Evolutionary conservation across 2,797 vertebrate species (phyloP), one percentile per base, ranked within the genome.

Genomic region (Pitangus sulphuratus): DNA sequence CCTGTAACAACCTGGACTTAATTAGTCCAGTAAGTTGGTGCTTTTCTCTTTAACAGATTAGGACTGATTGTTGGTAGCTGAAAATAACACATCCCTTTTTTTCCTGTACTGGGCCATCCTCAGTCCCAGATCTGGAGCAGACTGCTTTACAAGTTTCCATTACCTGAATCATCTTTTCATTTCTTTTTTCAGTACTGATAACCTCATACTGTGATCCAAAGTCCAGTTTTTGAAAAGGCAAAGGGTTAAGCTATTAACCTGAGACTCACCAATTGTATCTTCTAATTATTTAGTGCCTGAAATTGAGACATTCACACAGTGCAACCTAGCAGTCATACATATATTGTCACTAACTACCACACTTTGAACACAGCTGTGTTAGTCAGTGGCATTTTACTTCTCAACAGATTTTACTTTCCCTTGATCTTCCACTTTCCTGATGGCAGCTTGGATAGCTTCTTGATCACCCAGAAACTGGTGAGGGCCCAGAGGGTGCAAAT

Each of bases 401-500:
- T 91, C 97, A 57, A 87, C 40, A 48, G 94, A 75, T 61, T 97
- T 98, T 54, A 98, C 99, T 98, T 99, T 99, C 74, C 99, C 99
- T 98, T 99, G 99, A 97, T 99, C 99, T 83, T 99, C 99, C 89
- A 99, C 99, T 97, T 99, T 99, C 97, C 99, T 99, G 97, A 99
- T 99, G 83, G 99, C 99, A 21, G 98, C 99, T 91, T 98, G 98
- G 95, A 99, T 99, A 72, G 99, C 99, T 61, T 98, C 98, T 94
- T 99, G 99, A 96, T 99, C 98, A 57, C 99, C 99, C 84, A 99
- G 94, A 58, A 99, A 99, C 96, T 98, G 98, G 54, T 99, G 98
- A 37, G 98, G 98, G 81, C 98, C 98, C 89, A 99, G 86, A 3
- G 99, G 97, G 24, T 19, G 98, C 62, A 99, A 98, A 91, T 99